These are phyloP conservation scores for Shargacucullia verbasci DNA, from an alignment of 2,888 invertebrate genomes.

Conservation along the genomic window DNA sequence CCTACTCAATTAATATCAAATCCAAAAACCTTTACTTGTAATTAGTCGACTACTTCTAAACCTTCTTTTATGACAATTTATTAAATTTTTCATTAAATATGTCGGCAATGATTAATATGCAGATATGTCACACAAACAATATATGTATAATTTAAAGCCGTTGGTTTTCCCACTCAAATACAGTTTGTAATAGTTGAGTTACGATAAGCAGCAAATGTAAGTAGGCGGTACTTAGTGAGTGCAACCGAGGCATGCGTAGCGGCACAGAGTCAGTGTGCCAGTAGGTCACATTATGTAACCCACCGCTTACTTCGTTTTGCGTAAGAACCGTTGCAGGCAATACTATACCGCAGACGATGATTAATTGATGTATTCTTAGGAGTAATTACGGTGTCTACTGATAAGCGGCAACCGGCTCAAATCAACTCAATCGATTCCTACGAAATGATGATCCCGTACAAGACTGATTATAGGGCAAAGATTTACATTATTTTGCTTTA, in stretches of 20 bases:
- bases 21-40: too few relatives aligned
- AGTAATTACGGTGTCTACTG: slow-evolving; percentile 38
- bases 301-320: slow-evolving; percentile 81
- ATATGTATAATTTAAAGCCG: neutral
- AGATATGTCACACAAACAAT: too few relatives aligned
- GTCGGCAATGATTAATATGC: too few relatives aligned
- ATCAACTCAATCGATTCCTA: slow-evolving; percentile 19
- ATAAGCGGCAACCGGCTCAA: slow-evolving; percentile 15
- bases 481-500: neutral
- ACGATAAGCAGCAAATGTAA: slow-evolving; percentile 59
- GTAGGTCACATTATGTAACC: slow-evolving; percentile 82
- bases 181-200: slow-evolving; percentile 57
- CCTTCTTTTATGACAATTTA: too few relatives aligned
- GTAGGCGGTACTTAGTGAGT: slow-evolving; percentile 61
- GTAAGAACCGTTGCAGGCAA: slow-evolving; percentile 78
- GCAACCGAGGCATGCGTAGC: slow-evolving; percentile 70
- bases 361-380: slow-evolving; percentile 59
- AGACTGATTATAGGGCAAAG: neutral
- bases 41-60: too few relatives aligned
- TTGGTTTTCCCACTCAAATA: slow-evolving; percentile 7
- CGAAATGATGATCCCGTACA: slow-evolving; percentile 15
- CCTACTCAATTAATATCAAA: too few relatives aligned
- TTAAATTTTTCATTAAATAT: too few relatives aligned
- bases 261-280: slow-evolving; percentile 83
- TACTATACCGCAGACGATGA: slow-evolving; percentile 68